These are phyloP conservation scores for Platyscapa corneri DNA, from an alignment of 1,140 invertebrate genomes.

Conservation along the genomic window DNA sequence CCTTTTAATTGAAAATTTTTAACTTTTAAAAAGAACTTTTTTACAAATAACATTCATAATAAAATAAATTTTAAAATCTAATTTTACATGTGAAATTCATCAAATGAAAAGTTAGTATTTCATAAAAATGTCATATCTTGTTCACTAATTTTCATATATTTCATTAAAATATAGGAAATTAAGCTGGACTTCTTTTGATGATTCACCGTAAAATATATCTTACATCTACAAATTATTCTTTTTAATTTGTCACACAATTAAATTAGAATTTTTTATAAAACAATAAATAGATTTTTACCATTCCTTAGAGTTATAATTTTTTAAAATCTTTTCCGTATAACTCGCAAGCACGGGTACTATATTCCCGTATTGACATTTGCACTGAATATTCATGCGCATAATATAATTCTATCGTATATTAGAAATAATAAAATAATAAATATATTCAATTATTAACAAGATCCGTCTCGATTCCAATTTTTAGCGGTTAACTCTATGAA, in stretches of 20 bases:
- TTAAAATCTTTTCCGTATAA: background rate
- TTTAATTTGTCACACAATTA: background rate
- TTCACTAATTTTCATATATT: slow-evolving; percentile 6
- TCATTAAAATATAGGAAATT: slow-evolving; percentile 24
- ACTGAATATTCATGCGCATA: slow-evolving; percentile 51
- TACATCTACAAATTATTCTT: background rate
- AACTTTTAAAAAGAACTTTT: background rate
- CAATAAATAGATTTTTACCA: background rate
- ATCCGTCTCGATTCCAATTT: slow-evolving; percentile 67
- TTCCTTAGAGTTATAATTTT: background rate
- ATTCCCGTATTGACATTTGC: slow-evolving; percentile 20
- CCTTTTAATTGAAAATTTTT: too few relatives aligned
- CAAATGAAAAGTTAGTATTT: slow-evolving; percentile 16
- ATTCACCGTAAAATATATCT: background rate
- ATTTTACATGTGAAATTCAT: slow-evolving; percentile 11
- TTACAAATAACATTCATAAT: background rate
- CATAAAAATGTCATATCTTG: background rate
- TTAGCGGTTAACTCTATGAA: slow-evolving; percentile 90
- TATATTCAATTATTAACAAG: slow-evolving; percentile 44
- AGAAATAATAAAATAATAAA: slow-evolving; percentile 42
- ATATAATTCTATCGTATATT: slow-evolving; percentile 16
- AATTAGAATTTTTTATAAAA: background rate
- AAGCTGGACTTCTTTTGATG: background rate
- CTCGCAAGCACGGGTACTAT: background rate
- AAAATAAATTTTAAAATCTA: background rate